Evolutionary conservation across 1,140 invertebrate species (phyloP).

Genomic region (Sarcophaga bullata): DNA sequence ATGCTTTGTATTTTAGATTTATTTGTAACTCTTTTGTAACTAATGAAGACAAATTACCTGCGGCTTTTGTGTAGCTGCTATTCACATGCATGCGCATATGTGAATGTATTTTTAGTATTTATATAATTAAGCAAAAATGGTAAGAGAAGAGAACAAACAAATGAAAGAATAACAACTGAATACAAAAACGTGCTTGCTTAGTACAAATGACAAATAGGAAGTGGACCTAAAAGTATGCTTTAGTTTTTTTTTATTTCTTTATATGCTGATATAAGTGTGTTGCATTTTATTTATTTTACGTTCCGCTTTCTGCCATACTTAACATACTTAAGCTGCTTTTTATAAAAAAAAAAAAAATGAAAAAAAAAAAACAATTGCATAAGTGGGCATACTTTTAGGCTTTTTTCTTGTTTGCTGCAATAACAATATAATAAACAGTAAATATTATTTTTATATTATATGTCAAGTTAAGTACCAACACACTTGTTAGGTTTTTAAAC

Average conservation of each 20-base stretch:
- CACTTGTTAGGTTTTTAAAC: constrained; percentile 15
- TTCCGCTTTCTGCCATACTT: constrained; percentile 16
- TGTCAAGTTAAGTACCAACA: background rate
- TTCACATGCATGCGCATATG: background rate
- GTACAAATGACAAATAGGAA: constrained; percentile 18
- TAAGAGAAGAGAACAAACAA: background rate
- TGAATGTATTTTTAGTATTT: background rate
- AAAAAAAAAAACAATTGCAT: too few species aligned
- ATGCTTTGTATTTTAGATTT: background rate
- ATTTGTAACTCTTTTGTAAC: constrained; percentile 8
- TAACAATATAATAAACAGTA: constrained; percentile 25
- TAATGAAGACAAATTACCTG: constrained; percentile 24
- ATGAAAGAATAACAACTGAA: background rate
- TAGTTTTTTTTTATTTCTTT: constrained; percentile 4
- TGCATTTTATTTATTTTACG: constrained; percentile 18
- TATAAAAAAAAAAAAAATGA: too few species aligned
- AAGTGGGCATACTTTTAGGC: too few species aligned
- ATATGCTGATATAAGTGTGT: background rate
- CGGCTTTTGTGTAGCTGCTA: constrained; percentile 3
- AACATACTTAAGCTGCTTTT: constrained; percentile 9
- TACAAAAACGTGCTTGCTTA: constrained; percentile 6
- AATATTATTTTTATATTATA: constrained; percentile 27
- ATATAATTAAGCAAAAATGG: constrained; percentile 17
- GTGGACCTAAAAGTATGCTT: constrained; percentile 19
- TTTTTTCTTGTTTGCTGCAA: background rate